These are phyloP conservation scores for Amblyopsis hoosieri DNA, from an alignment of 2,797 vertebrate species.

Conservation along the genomic window DNA sequence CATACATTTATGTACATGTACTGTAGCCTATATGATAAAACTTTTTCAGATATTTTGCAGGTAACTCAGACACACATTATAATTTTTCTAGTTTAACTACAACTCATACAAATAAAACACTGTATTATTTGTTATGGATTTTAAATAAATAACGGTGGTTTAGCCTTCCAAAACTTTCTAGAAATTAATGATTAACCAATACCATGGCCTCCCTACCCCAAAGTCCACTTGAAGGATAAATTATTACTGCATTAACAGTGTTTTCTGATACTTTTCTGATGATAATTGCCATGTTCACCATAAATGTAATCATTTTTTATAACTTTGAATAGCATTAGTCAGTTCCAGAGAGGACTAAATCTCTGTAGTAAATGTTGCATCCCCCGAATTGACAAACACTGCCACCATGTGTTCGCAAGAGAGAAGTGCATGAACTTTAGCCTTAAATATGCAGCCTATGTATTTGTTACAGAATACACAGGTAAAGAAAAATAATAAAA, in stretches of 20 bases:
- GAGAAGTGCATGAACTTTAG: constrained; percentile 3
- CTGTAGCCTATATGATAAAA: not conserved
- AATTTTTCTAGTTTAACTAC: not conserved
- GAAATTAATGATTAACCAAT: not conserved
- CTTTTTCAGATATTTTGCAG: not conserved
- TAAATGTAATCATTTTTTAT: no score
- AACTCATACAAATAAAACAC: not conserved
- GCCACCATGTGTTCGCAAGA: constrained; percentile 62
- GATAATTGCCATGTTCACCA: no score
- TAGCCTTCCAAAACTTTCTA: not conserved
- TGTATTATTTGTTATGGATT: not conserved
- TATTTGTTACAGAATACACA: not conserved
- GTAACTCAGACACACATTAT: not conserved
- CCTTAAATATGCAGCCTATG: constrained; percentile 7
- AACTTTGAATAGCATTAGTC: no score
- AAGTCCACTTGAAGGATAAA: not conserved
- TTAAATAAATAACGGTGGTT: not conserved
- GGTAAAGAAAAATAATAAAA: not conserved
- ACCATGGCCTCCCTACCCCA: no score
- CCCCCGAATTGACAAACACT: constrained; percentile 49
- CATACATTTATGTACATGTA: not conserved
- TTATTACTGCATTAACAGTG: not conserved
- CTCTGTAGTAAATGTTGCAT: not conserved
- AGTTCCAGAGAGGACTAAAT: constrained; percentile 1
- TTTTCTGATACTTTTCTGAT: not conserved